Evolutionary conservation across 2,797 vertebrate species (phyloP), one percentile per base, ranked within the genome.

Genomic region (Lemur catta): DNA sequence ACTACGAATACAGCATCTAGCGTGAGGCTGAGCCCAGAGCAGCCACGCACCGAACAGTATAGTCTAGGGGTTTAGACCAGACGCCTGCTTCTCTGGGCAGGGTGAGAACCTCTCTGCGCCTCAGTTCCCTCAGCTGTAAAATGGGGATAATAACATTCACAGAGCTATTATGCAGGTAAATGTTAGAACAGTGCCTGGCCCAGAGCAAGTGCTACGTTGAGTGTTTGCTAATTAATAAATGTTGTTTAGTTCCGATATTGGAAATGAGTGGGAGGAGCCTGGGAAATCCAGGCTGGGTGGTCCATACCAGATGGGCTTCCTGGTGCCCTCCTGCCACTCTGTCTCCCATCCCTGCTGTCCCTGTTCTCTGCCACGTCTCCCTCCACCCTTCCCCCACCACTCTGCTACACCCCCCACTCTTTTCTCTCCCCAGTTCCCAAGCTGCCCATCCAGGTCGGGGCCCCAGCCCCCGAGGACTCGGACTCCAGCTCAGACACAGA

Each of bases 401-500:
- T 6, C 6, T 20, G 57, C 90, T 22, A 24, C 0, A 8, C 9
- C 38, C 41, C 74, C 15, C 0, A 12, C 84, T 96, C 84, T 96
- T 75, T 74, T 97, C 87, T 96, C 89, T 95, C 92, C 86, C 87
- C 93, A 98, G 97, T 43, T 76, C 69, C 93, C 84, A 79, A 57
- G 81, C 48, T 92, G 76, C 71, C 92, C 79, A 9, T 90, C 88
- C 65, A n/a, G 91, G 82, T 43, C 6, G 20, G 3, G 92, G 80
- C 50, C 61, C 84, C 30, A 1, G 24, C 28, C 74, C 84, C 93
- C 0, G 67, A 52, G 74, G 95, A 93, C 95, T 69, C 87, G 0
- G 88, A 94, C 91, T 93, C 97, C 7, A 95, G 97, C 76, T 98
- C 98, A 0, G 98, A 98, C 76, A 98, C 98, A 0, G 98, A 98